A percentile compares a stretch with the other conserved stretches of the same genome.
phyloP scores from a whole-genome alignment of 2,888 invertebrate species.

The Caradrina clavipalpis region DNA sequence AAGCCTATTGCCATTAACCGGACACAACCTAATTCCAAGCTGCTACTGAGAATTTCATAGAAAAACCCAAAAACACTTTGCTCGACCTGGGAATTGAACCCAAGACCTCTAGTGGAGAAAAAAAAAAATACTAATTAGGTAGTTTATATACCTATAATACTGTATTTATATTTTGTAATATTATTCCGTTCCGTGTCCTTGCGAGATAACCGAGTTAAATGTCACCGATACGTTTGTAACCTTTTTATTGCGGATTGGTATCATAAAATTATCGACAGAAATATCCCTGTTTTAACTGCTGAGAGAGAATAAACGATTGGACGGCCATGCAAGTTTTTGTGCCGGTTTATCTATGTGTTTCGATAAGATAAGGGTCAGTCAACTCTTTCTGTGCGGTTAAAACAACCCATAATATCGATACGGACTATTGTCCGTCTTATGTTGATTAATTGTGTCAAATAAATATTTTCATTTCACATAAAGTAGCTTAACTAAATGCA shows the following conservation, averaged over 20 bases:
- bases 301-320: constrained; percentile 15
- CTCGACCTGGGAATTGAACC: no score
- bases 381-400: constrained; percentile 67
- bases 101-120: no score
- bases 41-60: no score
- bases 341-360: constrained; percentile 50
- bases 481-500: not conserved
- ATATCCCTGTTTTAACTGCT: constrained; percentile 22
- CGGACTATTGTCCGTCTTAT: constrained; percentile 34
- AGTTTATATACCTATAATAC: constrained; percentile 17
- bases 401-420: constrained; percentile 68
- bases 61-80: no score
- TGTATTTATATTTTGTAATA: constrained; percentile 42
- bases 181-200: constrained; percentile 37
- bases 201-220: constrained; percentile 50
- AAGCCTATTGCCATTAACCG: no score
- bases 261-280: constrained; percentile 28
- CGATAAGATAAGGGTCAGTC: constrained; percentile 73
- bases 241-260: constrained; percentile 35
- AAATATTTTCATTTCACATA: constrained; percentile 3
- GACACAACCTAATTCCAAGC: no score
- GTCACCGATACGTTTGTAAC: constrained; percentile 48
- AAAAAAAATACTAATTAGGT: constrained; percentile 52
- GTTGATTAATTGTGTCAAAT: constrained; percentile 27
- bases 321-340: constrained; percentile 45